Evolutionary conservation across 2,113 vertebrate genomes (phyloP).

Genomic region (Trogon surrucura): DNA sequence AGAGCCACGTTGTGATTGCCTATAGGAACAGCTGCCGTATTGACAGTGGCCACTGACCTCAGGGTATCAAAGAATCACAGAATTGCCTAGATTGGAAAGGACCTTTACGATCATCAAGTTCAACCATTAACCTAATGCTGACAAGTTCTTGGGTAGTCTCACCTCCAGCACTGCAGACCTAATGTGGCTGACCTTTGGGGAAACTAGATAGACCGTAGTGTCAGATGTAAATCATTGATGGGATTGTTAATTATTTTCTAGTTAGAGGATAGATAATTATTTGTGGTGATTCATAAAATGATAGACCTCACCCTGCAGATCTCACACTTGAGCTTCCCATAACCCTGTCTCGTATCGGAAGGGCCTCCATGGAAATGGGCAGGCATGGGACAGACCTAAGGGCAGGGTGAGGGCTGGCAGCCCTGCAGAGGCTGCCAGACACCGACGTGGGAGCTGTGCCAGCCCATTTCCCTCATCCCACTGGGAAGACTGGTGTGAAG

Average conservation of each 20-base stretch:
- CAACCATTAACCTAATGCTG: too few relatives aligned
- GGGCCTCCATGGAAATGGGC: background rate
- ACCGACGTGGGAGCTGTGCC: background rate
- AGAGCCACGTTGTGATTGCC: background rate
- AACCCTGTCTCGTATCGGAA: background rate
- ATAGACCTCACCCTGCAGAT: background rate
- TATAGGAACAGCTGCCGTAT: rapidly evolving
- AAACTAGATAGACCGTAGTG: background rate
- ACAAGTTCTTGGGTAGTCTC: background rate
- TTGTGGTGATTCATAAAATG: background rate
- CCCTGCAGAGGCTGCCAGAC: background rate
- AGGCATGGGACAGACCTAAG: background rate
- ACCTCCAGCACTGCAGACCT: rapidly evolving
- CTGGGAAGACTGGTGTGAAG: background rate
- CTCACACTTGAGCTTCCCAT: background rate
- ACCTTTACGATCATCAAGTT: too few relatives aligned
- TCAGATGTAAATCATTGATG: background rate
- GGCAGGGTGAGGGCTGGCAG: background rate
- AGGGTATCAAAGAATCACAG: too few relatives aligned
- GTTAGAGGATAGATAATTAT: background rate
- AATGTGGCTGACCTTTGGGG: rapidly evolving
- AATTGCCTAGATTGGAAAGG: too few relatives aligned
- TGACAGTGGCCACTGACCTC: rapidly evolving
- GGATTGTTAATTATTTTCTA: background rate
- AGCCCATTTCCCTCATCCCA: background rate